These are phyloP conservation scores for Molossus alvarezi DNA, from an alignment of 2,797 vertebrate genomes.

Conservation along the genomic window DNA sequence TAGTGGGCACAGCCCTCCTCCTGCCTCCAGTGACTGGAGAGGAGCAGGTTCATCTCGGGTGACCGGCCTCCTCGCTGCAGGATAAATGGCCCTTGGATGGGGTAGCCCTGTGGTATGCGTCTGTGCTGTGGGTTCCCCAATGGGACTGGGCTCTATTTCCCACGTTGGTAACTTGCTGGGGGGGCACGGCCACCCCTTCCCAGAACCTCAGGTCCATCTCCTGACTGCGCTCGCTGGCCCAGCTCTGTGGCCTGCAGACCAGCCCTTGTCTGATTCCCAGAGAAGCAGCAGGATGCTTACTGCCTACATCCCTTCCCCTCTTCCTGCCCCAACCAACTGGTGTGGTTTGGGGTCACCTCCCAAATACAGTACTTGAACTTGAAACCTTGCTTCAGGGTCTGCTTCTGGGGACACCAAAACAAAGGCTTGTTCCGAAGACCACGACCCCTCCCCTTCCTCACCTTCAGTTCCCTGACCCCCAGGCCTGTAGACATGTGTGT, in stretches of 20 bases:
- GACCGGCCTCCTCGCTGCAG: accelerated
- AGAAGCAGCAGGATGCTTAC: background rate
- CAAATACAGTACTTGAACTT: background rate
- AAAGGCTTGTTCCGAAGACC: background rate
- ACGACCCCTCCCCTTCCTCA: background rate
- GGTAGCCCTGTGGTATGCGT: too few species aligned
- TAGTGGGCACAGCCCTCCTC: background rate
- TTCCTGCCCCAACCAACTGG: background rate
- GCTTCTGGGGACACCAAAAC: background rate
- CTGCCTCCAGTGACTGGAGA: accelerated
- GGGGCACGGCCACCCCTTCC: background rate
- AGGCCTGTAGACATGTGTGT: background rate
- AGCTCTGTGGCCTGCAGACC: background rate
- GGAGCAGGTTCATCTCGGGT: background rate
- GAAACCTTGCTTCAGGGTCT: background rate
- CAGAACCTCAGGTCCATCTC: background rate
- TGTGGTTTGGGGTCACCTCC: background rate
- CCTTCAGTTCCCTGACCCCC: background rate
- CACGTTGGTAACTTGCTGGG: background rate
- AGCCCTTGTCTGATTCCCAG: background rate
- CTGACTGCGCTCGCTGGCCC: background rate
- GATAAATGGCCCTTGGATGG: too few species aligned
- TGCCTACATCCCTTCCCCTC: background rate
- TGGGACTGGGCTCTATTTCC: too few species aligned
- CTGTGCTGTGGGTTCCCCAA: too few species aligned